Percentiles rank a stretch among this genome's conserved stretches.
Conservation (phyloP, 2,113 vertebrate species). For the Fulica atra region DNA sequence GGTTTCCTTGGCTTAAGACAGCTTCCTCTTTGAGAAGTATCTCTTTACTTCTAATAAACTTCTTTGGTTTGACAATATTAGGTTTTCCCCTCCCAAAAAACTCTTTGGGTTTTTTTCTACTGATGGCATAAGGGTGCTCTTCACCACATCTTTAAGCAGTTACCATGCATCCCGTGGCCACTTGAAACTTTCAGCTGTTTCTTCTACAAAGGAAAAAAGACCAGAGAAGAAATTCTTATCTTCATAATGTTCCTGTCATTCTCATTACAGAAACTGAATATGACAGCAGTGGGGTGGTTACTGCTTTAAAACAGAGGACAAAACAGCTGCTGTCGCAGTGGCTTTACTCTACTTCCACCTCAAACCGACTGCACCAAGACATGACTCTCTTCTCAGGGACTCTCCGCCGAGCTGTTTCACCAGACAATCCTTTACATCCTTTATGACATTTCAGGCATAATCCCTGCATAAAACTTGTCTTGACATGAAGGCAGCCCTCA, state of each 20-base stretch:
- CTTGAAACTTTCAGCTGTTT: background rate
- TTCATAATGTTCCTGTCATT: background rate
- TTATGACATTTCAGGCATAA: background rate
- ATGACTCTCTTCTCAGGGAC: background rate
- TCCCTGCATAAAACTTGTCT: background rate
- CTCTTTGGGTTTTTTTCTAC: background rate
- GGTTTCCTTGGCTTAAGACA: background rate
- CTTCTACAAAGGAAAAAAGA: background rate
- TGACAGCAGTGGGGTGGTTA: background rate
- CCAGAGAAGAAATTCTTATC: background rate
- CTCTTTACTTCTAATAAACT: background rate
- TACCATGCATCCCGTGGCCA: fast-evolving
- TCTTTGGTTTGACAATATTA: background rate
- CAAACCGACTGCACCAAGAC: background rate
- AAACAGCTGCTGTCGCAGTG: fast-evolving
- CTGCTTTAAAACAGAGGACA: background rate
- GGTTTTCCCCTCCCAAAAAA: background rate
- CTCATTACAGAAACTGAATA: background rate
- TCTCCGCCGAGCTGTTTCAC: background rate
- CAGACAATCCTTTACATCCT: fast-evolving
- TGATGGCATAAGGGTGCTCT: background rate
- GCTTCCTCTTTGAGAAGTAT: background rate
- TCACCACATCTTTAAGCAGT: background rate
- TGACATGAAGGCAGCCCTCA: background rate
- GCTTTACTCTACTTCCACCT: background rate